Evolutionary conservation across 2,888 invertebrate species (phyloP).

Genomic region (Tenthredo distinguenda): DNA sequence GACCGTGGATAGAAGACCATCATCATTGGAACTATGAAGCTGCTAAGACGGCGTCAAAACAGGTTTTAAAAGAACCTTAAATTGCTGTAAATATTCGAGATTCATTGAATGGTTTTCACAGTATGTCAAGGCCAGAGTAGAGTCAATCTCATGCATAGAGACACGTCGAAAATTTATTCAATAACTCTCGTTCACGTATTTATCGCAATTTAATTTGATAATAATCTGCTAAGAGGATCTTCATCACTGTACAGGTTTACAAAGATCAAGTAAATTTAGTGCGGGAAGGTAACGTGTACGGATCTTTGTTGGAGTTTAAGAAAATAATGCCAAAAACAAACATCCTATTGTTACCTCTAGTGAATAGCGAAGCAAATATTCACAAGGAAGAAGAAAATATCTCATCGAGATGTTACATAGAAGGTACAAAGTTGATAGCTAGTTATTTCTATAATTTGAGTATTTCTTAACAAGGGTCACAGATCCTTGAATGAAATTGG

Average conservation of each 20-base stretch:
- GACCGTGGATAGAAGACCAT: slow-evolving; percentile 77
- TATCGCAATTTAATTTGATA: background rate
- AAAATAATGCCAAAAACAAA: slow-evolving; percentile 73
- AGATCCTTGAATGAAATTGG: background rate
- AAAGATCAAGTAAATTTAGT: slow-evolving; percentile 78
- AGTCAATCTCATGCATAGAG: background rate
- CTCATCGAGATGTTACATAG: slow-evolving; percentile 74
- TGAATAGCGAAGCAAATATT: slow-evolving; percentile 71
- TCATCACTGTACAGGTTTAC: slow-evolving; percentile 73
- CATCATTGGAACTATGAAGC: slow-evolving; percentile 75
- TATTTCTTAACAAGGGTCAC: background rate
- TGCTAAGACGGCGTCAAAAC: slow-evolving; percentile 76
- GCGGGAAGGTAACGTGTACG: slow-evolving; percentile 75
- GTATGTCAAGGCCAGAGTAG: background rate
- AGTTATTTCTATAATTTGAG: slow-evolving; percentile 76
- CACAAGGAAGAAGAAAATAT: slow-evolving; percentile 77
- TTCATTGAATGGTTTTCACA: background rate
- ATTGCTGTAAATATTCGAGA: background rate
- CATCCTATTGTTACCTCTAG: slow-evolving; percentile 76
- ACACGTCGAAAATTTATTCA: background rate
- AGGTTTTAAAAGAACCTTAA: slow-evolving; percentile 68
- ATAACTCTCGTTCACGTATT: background rate
- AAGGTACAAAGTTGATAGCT: slow-evolving; percentile 78
- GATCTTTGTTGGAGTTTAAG: slow-evolving; percentile 75
- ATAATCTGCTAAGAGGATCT: slow-evolving; percentile 20